phyloP scores from a whole-genome alignment of 2,797 vertebrate genomes.

The Clamator glandarius region DNA sequence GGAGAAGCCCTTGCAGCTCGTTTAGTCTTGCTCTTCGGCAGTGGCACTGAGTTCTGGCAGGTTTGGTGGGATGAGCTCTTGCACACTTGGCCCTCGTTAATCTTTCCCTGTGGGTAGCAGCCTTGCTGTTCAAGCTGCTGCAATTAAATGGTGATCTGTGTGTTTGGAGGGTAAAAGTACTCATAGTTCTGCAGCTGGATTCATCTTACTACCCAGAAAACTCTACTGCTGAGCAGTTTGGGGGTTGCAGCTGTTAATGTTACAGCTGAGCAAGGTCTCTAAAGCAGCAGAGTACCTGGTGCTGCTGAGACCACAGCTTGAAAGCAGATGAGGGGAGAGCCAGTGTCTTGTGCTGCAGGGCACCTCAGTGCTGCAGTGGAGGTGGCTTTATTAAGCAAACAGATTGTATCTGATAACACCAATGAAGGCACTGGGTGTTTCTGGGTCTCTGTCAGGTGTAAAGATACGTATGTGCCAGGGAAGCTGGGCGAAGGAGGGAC shows the following conservation, averaged over 20 bases:
- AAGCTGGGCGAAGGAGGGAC: background rate
- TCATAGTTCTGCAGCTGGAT: background rate
- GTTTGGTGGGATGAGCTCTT: background rate
- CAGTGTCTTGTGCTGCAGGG: background rate
- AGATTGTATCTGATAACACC: too few species aligned
- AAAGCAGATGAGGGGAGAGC: background rate
- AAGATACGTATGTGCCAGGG: background rate
- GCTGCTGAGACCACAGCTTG: rapidly evolving
- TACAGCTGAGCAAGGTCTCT: background rate
- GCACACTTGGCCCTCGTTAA: rapidly evolving
- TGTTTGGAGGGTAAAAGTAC: background rate
- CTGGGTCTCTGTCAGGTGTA: too few species aligned
- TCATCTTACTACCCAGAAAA: background rate
- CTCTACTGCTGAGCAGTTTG: background rate
- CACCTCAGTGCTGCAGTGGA: rapidly evolving
- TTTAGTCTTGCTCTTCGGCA: background rate
- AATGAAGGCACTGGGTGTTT: too few species aligned
- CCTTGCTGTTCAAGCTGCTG: background rate
- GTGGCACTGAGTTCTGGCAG: background rate
- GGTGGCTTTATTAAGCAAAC: too few species aligned
- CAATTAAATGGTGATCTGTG: background rate
- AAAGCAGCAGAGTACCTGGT: background rate
- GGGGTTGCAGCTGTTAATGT: background rate
- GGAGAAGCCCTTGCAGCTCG: background rate
- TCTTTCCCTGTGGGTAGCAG: background rate